phyloP scores from a whole-genome alignment of 92 coral and sea anemone genomes.

The Metridium senile region DNA sequence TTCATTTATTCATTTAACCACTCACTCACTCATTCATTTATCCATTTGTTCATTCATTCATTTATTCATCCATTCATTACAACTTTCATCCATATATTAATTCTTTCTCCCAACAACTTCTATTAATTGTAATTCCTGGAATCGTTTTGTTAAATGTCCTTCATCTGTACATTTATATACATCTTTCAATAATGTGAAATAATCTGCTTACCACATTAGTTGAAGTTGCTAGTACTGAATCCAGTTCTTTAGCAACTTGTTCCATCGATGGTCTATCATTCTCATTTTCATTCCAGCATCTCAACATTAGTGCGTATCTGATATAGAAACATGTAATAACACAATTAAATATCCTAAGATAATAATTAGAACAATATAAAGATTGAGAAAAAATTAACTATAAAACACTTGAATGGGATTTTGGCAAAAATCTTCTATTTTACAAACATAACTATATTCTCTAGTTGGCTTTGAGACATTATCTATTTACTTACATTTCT shows the following conservation, averaged over 20 bases:
- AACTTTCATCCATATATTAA: neutral
- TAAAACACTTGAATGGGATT: no score
- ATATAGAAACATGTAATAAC: slow-evolving; percentile 8
- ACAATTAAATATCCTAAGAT: no score
- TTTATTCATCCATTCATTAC: neutral
- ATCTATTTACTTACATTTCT: slow-evolving; percentile 65
- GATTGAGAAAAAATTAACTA: no score
- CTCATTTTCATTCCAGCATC: slow-evolving; percentile 79
- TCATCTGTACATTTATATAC: neutral
- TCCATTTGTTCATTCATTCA: neutral
- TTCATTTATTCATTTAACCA: neutral
- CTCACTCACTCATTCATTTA: neutral
- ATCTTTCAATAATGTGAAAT: no score
- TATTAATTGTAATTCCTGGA: no score
- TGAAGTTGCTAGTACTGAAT: slow-evolving; percentile 54
- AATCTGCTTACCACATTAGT: slow-evolving; percentile 38
- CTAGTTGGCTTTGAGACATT: no score
- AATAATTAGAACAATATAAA: no score
- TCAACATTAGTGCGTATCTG: slow-evolving; percentile 77
- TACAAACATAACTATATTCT: no score
- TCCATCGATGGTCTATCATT: slow-evolving; percentile 67
- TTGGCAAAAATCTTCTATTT: no score
- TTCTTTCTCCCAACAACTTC: no score
- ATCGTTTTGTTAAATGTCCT: no score
- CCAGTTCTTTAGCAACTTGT: slow-evolving; percentile 57